A percentile compares a stretch with the other conserved stretches of the same genome.
Conservation (phyloP, 35 echinoderm and acorn worm species). For the Apostichopus parvimensis region DNA sequence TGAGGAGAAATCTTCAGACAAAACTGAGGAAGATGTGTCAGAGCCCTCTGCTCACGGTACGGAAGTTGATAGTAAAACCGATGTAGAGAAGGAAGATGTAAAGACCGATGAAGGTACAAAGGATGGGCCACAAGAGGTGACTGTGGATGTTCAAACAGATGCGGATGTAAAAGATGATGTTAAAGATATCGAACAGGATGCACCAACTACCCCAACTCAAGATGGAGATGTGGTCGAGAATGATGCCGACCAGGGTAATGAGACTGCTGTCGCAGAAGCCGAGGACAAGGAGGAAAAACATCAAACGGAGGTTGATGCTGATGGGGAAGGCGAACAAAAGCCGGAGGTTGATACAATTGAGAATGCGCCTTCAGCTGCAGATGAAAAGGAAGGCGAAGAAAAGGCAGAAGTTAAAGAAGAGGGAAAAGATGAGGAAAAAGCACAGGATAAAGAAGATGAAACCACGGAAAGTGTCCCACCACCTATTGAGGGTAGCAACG, state of each 20-base stretch:
- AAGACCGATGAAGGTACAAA: neutral
- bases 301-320: neutral
- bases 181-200: neutral
- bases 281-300: no score
- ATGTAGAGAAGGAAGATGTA: no score
- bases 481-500: neutral
- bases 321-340: neutral
- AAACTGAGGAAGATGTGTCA: neutral
- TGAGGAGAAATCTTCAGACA: neutral
- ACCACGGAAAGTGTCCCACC: no score
- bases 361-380: neutral
- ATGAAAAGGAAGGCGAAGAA: neutral
- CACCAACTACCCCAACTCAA: neutral
- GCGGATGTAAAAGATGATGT: neutral
- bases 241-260: neutral
- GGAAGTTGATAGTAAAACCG: no score
- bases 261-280: neutral
- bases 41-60: neutral
- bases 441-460: neutral
- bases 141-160: neutral
- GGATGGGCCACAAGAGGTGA: neutral
- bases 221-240: neutral
- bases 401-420: neutral
- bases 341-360: neutral
- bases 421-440: conserved; percentile 1